Base-by-base conservation (phyloP, 2,888 invertebrate genomes). In the Punctoribates punctum region DNA sequence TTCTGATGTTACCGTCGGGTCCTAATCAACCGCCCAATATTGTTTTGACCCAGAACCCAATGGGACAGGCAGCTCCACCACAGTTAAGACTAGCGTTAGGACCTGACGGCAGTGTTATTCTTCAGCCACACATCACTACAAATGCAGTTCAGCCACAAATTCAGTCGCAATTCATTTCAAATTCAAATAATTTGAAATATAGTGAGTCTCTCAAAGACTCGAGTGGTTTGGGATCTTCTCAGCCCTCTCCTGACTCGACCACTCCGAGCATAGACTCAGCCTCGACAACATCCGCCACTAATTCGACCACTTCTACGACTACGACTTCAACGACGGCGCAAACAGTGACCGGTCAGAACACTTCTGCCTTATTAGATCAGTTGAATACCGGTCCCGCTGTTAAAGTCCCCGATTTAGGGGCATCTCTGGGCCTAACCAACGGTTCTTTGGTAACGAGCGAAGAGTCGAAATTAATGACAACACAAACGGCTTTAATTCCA, bases 71-170 rank as follows among this genome's bases (percentile, higher is more conserved):
- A 57, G 60, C 23, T 70, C 73, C 77, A 27, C 78, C 79, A 48
- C 81, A 80, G 73, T 25, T 81, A 29, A 81, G 81, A 73, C 48
- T 81, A 34, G 77, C 81, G 9, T 70, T 81, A 17, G 78, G 79
- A 29, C 81, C 80, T 34, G 81, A 81, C 77, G 81, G 81, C 5
- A 81, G 80, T 75, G 77, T 81, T 11, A 80, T 80, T 25, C 73
- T 81, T 46, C 81, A 81, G 54, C 77, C 79, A 27, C 65, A 60
- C 54, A 57, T 57, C 23, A 23, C 73, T 0, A 27, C 48, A 46
- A 73, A 73, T 51, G 38, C 54, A 3, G 42, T 42, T 42, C 42
- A 42, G 42, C 42, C 42, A 72, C 73, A 73, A 54, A 62, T 51
- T 34, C 62, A 73, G 51, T 72, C 51, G 48, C 46, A 46, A 76